Percentiles rank a stretch among this genome's conserved stretches.
Evolutionary conservation across 1,140 invertebrate species (phyloP).

Genomic region (Drosophila lini): DNA sequence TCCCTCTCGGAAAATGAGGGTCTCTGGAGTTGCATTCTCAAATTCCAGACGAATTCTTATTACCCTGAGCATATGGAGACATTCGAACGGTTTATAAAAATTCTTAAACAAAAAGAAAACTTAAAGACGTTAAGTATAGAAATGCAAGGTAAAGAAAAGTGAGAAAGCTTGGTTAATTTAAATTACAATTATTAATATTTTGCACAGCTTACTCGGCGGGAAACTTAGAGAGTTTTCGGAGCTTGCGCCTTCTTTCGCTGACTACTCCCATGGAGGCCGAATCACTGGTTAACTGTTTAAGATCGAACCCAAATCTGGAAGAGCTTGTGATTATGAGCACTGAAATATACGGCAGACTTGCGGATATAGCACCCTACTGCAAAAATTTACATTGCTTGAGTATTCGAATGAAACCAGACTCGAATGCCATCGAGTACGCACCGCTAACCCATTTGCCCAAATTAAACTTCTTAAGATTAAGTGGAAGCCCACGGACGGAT

Average conservation of each 20-base stretch:
- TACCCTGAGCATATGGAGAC: slow-evolving; percentile 6
- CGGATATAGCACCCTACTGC: slow-evolving; percentile 13
- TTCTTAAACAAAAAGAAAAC: not conserved
- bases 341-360: slow-evolving; percentile 8
- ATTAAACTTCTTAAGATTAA: not conserved
- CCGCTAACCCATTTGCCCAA: not conserved
- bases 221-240: slow-evolving; percentile 1
- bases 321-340: not conserved
- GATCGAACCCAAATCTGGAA: slow-evolving; percentile 2
- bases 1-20: not conserved
- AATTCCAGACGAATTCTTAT: not conserved
- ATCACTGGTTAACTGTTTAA: not conserved
- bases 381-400: not conserved
- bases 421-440: slow-evolving; percentile 7
- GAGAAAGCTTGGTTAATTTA: not conserved
- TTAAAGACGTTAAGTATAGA: not conserved
- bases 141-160: not conserved
- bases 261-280: not conserved
- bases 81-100: slow-evolving; percentile 5
- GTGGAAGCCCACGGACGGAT: not conserved
- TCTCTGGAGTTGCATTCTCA: not conserved
- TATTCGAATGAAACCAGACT: slow-evolving; percentile 12
- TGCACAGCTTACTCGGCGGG: slow-evolving; percentile 4
- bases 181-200: not conserved
- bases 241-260: not conserved